A percentile compares a stretch with the other conserved stretches of the same genome.
These are phyloP conservation scores for Onychorhynchus coronatus DNA, from an alignment of 2,113 vertebrate species.

Conservation along the genomic window DNA sequence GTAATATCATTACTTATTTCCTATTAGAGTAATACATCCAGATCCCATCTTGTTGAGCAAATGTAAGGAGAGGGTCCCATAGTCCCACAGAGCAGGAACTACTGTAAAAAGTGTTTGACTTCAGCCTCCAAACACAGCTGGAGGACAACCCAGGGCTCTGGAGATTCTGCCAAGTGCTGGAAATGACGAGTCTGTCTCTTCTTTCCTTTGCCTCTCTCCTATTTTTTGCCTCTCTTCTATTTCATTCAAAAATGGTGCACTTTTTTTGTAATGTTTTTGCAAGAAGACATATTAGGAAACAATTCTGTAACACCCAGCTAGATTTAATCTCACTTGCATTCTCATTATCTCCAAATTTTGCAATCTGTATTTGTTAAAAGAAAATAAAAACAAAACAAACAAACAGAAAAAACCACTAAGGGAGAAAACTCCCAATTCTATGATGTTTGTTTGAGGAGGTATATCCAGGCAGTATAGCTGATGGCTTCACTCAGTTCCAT, in stretches of 20 bases:
- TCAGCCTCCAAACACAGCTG: background rate
- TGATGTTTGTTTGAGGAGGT: background rate
- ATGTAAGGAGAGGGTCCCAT: background rate
- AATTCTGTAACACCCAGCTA: background rate
- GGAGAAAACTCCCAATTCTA: background rate
- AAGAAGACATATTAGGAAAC: background rate
- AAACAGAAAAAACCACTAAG: no score
- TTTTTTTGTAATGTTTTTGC: background rate
- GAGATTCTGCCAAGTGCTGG: background rate
- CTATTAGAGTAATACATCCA: background rate
- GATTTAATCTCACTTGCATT: slow-evolving; percentile 2
- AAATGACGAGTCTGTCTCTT: background rate
- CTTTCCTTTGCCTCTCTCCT: background rate
- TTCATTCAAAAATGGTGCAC: background rate
- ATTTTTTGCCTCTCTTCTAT: background rate
- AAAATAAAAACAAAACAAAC: background rate
- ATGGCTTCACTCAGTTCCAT: background rate
- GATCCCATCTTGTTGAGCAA: background rate
- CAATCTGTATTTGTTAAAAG: background rate
- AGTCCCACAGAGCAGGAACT: background rate
- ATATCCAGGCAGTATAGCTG: background rate
- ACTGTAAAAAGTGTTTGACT: background rate
- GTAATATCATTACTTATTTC: background rate
- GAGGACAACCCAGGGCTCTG: background rate
- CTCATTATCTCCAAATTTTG: slow-evolving; percentile 1